Evolutionary conservation across 2,888 invertebrate species (phyloP).

Genomic region (Ennomos fuscantarius): DNA sequence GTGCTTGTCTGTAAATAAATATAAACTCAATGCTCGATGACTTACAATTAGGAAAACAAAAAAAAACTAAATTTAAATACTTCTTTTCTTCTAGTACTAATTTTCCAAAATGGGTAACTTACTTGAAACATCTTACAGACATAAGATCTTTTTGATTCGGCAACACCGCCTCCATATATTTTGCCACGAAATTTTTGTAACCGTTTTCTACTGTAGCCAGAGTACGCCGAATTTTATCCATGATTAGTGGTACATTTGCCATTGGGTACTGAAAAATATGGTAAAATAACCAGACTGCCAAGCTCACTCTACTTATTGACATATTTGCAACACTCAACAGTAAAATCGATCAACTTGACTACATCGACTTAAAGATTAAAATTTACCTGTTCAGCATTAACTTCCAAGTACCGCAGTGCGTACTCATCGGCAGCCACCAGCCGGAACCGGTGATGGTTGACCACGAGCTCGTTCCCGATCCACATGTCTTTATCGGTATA

Average conservation of each 20-base stretch:
- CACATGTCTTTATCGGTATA: conserved; percentile 93
- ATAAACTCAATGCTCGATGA: not conserved
- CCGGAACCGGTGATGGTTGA: conserved; percentile 92
- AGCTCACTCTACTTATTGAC: too few relatives aligned
- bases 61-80: too few relatives aligned
- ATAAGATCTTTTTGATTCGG: conserved; percentile 73
- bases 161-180: conserved; percentile 84
- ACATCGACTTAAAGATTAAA: not conserved
- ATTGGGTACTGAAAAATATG: conserved; percentile 87
- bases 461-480: conserved; percentile 91
- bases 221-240: conserved; percentile 90
- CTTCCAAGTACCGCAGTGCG: conserved; percentile 94
- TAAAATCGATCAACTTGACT: too few relatives aligned
- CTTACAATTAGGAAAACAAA: too few relatives aligned
- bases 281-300: not conserved
- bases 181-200: conserved; percentile 91
- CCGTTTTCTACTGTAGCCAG: conserved; percentile 84
- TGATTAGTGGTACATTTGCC: conserved; percentile 89
- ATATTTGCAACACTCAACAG: too few relatives aligned
- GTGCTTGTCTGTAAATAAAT: conserved; percentile 81
- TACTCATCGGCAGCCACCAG: conserved; percentile 94
- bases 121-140: conserved; percentile 77
- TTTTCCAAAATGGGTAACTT: conserved; percentile 36
- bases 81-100: too few relatives aligned
- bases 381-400: conserved; percentile 88